Percentiles rank a stretch among this genome's conserved stretches.
Evolutionary conservation across 2,888 invertebrate species (phyloP).

Genomic region (Hipparchia semele): DNA sequence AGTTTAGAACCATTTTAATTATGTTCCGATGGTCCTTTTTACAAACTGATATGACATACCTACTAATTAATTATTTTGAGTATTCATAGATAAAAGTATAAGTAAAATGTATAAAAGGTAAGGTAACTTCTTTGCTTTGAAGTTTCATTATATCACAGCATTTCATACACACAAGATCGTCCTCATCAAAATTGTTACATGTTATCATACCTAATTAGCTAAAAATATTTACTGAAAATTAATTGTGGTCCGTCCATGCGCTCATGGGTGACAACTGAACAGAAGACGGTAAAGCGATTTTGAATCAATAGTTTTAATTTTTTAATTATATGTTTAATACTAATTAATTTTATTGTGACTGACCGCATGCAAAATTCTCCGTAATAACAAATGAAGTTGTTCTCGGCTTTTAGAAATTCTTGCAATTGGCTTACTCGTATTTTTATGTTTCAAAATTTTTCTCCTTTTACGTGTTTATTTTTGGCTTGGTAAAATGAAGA

Average conservation of each 20-base stretch:
- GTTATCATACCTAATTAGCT: neutral
- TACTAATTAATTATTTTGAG: no score
- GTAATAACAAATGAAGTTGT: slow-evolving; percentile 63
- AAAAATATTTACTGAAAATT: slow-evolving; percentile 49
- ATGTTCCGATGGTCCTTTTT: no score
- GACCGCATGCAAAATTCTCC: slow-evolving; percentile 74
- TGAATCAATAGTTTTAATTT: slow-evolving; percentile 56
- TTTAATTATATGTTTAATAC: slow-evolving; percentile 61
- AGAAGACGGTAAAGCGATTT: slow-evolving; percentile 80
- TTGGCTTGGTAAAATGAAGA: slow-evolving; percentile 27
- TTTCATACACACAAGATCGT: neutral
- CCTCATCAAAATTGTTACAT: slow-evolving; percentile 2
- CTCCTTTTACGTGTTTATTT: slow-evolving; percentile 40
- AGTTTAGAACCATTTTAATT: no score
- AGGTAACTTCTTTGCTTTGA: neutral
- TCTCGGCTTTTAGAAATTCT: slow-evolving; percentile 69
- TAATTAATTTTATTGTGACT: slow-evolving; percentile 63
- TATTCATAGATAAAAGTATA: no score
- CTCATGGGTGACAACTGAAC: slow-evolving; percentile 76
- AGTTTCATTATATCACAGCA: neutral
- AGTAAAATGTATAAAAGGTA: no score
- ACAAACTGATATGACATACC: no score
- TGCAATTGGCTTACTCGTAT: slow-evolving; percentile 68
- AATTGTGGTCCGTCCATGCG: slow-evolving; percentile 74
- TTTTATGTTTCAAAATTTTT: slow-evolving; percentile 69